Evolutionary conservation across 2,888 invertebrate genomes (phyloP), one percentile per base, ranked within the genome.

Genomic region (Andrena trimmerana): DNA sequence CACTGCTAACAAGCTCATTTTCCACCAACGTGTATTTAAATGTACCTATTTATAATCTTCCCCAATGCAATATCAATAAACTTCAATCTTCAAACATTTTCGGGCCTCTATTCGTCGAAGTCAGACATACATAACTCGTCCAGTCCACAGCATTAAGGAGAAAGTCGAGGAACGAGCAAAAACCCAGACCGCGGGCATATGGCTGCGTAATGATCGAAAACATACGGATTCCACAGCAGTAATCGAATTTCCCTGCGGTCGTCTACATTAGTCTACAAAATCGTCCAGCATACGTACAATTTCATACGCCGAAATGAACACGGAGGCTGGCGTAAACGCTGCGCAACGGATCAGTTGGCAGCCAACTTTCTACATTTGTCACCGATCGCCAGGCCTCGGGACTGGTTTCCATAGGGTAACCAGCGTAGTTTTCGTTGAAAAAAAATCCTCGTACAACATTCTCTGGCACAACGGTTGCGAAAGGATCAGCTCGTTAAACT

Each of bases 301-400:
- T 60, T 66, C 52, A 52, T 48, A 31, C 42, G 16, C 24, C 27
- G 31, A 59, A 68, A 48, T 48, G 24, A 62, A 8, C 52, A 57
- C n/a, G 13, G 42, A 62, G 24, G 78, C 20, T 24, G 27, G 2
- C 33, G 52, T 62, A 31, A 78, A 83, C 69, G 66, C 59, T 62
- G 36, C 60, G 78, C 77, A 83, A 72, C 71, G 74, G 79, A 81
- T 75, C 81, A 65, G 59, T 81, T 77, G 81, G 75, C 52, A 52
- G 50, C 77, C 72, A 81, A 83, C 87, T 87, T 89, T 90, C 86
- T 90, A 84, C 68, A 71, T 48, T 71, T 74, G 50, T 65, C 70
- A 50, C 52, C 42, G 65, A 68, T 33, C 42, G 67, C 7, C 5
- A 20, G 8, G 50, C 31, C 63, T 13, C 33, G 27, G 20, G 31